A percentile compares a stretch with the other conserved stretches of the same genome.
phyloP scores from a whole-genome alignment of 1,140 invertebrate genomes.

The Philopotamus ludificatus region DNA sequence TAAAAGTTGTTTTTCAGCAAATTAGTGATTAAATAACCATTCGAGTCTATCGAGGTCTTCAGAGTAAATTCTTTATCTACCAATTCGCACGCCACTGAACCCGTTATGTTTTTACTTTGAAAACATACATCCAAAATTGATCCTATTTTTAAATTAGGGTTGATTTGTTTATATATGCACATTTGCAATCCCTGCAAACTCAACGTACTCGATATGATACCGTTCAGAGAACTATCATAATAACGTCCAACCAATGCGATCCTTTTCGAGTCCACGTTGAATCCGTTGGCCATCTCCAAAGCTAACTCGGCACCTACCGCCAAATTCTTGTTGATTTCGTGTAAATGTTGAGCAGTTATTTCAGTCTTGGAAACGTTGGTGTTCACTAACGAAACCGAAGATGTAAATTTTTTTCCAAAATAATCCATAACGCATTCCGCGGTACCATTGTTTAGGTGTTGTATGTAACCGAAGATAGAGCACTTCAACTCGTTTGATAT shows the following conservation, averaged over 20 bases:
- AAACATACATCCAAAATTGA: slow-evolving; percentile 32
- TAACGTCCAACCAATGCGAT: slow-evolving; percentile 28
- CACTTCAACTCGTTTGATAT: slow-evolving; percentile 28
- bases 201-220: slow-evolving; percentile 25
- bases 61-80: slow-evolving; percentile 26
- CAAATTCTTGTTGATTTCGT: slow-evolving; percentile 28
- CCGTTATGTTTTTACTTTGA: slow-evolving; percentile 21
- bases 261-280: background rate
- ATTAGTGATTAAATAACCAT: slow-evolving; percentile 20
- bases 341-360: slow-evolving; percentile 30
- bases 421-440: slow-evolving; percentile 34
- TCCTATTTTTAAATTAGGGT: slow-evolving; percentile 23
- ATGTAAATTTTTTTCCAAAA: slow-evolving; percentile 31
- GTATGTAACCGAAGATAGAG: slow-evolving; percentile 17
- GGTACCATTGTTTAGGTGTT: slow-evolving; percentile 17
- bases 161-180: slow-evolving; percentile 28
- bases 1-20: slow-evolving; percentile 21
- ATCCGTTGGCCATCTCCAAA: slow-evolving; percentile 4
- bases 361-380: slow-evolving; percentile 12
- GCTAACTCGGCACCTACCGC: slow-evolving; percentile 32
- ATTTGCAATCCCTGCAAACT: slow-evolving; percentile 29
- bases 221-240: slow-evolving; percentile 8
- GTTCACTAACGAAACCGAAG: slow-evolving; percentile 21
- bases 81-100: slow-evolving; percentile 30
- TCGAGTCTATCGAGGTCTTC: slow-evolving; percentile 22